Percentiles rank a stretch among this genome's conserved stretches.
Evolutionary conservation across 2,888 invertebrate species (phyloP).

Genomic region (Leistus spinibarbis): DNA sequence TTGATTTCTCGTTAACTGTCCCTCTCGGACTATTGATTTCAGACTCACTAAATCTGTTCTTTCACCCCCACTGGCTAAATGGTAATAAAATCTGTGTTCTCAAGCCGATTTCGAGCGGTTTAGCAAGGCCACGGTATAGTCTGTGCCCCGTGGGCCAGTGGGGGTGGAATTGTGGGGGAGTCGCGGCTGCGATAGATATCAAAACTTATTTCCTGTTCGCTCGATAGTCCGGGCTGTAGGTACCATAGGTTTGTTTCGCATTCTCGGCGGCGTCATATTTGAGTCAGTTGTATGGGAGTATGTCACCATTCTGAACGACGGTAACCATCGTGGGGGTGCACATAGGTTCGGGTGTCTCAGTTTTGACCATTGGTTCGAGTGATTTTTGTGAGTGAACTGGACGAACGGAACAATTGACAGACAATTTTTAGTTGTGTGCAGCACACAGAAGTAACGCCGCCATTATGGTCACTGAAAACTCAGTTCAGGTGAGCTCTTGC

Average conservation of each 20-base stretch:
- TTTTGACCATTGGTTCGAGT: neutral
- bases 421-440: neutral
- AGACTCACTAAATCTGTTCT: too few relatives aligned
- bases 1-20: too few relatives aligned
- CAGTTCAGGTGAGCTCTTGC: slow-evolving; percentile 27
- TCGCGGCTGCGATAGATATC: slow-evolving; percentile 46
- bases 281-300: slow-evolving; percentile 37
- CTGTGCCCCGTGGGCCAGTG: too few relatives aligned
- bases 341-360: neutral
- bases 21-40: too few relatives aligned
- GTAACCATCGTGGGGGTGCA: neutral
- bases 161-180: slow-evolving; percentile 21
- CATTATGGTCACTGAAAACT: slow-evolving; percentile 20
- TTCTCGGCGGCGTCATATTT: slow-evolving; percentile 46
- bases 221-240: slow-evolving; percentile 56
- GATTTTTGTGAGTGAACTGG: neutral
- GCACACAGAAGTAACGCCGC: neutral
- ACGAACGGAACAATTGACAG: neutral
- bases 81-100: too few relatives aligned
- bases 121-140: too few relatives aligned
- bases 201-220: slow-evolving; percentile 56
- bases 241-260: slow-evolving; percentile 51
- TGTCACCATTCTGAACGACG: slow-evolving; percentile 18
- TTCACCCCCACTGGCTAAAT: too few relatives aligned
- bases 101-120: too few relatives aligned